These are phyloP conservation scores for Terrapene triunguis DNA, from an alignment of 2,113 vertebrate species.

Conservation along the genomic window DNA sequence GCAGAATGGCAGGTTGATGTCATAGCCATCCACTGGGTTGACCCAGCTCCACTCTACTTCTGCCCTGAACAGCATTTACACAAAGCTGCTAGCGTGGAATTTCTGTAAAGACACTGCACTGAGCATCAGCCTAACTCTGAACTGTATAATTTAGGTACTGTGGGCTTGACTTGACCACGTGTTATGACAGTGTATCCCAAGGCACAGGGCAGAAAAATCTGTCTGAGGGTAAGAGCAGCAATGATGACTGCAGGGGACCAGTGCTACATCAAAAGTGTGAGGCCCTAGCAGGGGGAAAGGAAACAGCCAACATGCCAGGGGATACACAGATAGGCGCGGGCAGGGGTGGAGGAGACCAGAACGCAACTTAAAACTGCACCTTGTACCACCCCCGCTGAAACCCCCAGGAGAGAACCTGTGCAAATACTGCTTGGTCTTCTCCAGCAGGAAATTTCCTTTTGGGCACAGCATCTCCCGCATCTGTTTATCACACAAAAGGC, in stretches of 20 bases:
- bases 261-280: not conserved
- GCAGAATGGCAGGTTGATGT: not conserved
- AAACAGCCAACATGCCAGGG: not conserved
- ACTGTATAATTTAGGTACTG: not conserved
- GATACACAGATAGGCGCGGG: not conserved
- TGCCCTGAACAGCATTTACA: not conserved
- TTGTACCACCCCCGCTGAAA: not conserved
- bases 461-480: not conserved
- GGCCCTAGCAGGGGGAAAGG: not conserved
- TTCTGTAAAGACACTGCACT: not conserved
- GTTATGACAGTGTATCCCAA: not conserved
- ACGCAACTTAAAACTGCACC: not conserved
- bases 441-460: not conserved
- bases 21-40: rapidly evolving
- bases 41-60: not conserved
- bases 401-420: not conserved
- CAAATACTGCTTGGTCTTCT: not conserved
- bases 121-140: not conserved
- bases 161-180: not conserved
- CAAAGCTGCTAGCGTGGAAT: not conserved
- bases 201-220: not conserved
- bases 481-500: not conserved
- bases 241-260: not conserved
- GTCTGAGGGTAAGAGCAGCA: not conserved
- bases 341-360: not conserved